Conservation (phyloP, 2,797 vertebrate species). For the Triplophysa bombifrons region DNA sequence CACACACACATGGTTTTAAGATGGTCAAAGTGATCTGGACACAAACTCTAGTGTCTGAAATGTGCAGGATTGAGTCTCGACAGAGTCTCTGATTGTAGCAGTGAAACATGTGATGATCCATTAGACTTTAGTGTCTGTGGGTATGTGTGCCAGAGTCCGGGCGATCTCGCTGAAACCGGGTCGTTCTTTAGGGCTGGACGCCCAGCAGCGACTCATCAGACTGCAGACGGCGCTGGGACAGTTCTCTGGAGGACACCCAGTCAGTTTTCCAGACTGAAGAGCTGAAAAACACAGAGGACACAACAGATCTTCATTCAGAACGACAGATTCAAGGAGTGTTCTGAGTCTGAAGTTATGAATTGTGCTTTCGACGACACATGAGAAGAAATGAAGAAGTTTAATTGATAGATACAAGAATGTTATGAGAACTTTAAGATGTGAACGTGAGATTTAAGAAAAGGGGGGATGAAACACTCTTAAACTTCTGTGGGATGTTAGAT, state of each 20-base stretch:
- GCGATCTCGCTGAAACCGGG: slow-evolving; percentile 92
- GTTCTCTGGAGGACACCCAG: slow-evolving; percentile 82
- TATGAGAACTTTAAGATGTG: too few relatives aligned
- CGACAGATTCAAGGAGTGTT: not conserved
- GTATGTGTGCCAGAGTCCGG: slow-evolving; percentile 82
- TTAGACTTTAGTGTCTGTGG: slow-evolving; percentile 90
- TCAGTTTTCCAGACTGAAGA: slow-evolving; percentile 85
- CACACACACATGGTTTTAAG: not conserved
- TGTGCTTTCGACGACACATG: not conserved
- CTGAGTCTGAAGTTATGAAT: not conserved
- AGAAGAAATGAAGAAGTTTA: too few relatives aligned
- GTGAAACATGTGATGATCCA: slow-evolving; percentile 56
- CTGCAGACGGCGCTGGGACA: slow-evolving; percentile 90
- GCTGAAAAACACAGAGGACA: slow-evolving; percentile 67
- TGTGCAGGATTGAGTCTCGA: slow-evolving; percentile 64
- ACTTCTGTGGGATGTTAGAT: too few relatives aligned
- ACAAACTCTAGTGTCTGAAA: slow-evolving; percentile 73
- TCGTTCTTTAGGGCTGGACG: slow-evolving; percentile 89
- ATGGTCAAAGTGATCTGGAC: slow-evolving; percentile 12
- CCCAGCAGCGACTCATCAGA: slow-evolving; percentile 94
- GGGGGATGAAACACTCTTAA: too few relatives aligned
- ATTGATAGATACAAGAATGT: too few relatives aligned
- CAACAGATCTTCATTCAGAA: not conserved
- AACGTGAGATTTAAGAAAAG: too few relatives aligned
- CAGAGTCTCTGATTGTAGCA: slow-evolving; percentile 64